Conservation (phyloP, 2,888 invertebrate species). For the Falcaria lacertinaria region DNA sequence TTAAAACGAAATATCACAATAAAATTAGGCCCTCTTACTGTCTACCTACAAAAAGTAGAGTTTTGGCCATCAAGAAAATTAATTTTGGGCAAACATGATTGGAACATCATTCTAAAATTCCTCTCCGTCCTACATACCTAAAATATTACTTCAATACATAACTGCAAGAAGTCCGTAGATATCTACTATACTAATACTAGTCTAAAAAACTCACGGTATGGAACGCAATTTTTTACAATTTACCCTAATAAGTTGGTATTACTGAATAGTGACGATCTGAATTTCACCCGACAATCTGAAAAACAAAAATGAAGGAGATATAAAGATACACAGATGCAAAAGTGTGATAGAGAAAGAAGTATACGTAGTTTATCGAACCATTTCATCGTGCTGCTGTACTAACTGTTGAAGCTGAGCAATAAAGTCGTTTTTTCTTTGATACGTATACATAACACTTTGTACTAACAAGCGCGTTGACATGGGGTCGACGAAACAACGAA, state of each 20-base stretch:
- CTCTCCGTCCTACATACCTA: too few species aligned
- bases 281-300: not conserved
- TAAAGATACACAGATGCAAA: not conserved
- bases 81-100: too few species aligned
- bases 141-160: too few species aligned
- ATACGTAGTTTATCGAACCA: not conserved
- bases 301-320: conserved; percentile 1
- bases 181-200: too few species aligned
- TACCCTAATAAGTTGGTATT: not conserved
- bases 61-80: too few species aligned
- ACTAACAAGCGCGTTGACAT: too few species aligned
- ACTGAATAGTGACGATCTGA: conserved; percentile 11
- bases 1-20: too few species aligned
- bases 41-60: too few species aligned
- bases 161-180: too few species aligned
- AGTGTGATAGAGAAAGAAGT: conserved; percentile 13
- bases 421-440: conserved; percentile 6
- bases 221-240: conserved; percentile 5
- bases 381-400: not conserved
- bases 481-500: too few species aligned
- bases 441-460: not conserved
- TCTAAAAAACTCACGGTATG: not conserved
- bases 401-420: accelerated
- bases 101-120: too few species aligned
- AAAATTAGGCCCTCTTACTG: too few species aligned